These are phyloP conservation scores for Ursus arctos DNA, from an alignment of 2,113 vertebrate genomes.

Conservation along the genomic window DNA sequence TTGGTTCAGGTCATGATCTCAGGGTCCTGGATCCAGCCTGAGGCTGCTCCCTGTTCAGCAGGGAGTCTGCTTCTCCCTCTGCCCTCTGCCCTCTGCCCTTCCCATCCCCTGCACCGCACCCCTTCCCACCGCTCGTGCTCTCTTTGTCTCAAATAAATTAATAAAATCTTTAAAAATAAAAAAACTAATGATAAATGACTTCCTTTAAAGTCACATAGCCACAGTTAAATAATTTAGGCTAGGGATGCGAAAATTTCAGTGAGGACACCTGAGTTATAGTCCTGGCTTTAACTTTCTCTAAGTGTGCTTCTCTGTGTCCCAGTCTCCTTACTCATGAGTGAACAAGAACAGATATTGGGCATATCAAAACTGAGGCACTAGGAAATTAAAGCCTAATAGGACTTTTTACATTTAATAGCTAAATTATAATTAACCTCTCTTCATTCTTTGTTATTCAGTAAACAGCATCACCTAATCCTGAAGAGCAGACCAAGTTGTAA, in stretches of 20 bases:
- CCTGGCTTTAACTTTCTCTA: conserved; percentile 2
- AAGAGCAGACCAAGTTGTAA: background rate
- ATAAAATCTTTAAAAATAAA: background rate
- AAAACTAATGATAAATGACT: conserved; percentile 46
- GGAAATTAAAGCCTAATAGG: conserved; percentile 17
- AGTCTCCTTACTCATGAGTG: background rate
- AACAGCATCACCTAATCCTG: background rate
- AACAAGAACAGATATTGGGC: background rate
- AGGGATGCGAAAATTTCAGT: background rate
- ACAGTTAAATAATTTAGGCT: background rate
- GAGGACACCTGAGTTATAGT: background rate
- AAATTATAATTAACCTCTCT: conserved; percentile 39
- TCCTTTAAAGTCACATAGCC: background rate
- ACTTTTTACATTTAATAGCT: background rate
- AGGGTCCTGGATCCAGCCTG: background rate
- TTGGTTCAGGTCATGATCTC: background rate
- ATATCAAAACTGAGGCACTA: background rate
- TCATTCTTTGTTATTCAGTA: background rate
- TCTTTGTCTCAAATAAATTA: background rate
- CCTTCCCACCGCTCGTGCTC: too few relatives aligned
- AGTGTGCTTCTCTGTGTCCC: background rate
- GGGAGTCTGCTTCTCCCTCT: background rate
- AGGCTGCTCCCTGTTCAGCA: background rate
- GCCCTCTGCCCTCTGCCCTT: background rate
- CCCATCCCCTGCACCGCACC: background rate